phyloP scores from a whole-genome alignment of 1,140 invertebrate species.

The Lepidotrigona ventralis region DNA sequence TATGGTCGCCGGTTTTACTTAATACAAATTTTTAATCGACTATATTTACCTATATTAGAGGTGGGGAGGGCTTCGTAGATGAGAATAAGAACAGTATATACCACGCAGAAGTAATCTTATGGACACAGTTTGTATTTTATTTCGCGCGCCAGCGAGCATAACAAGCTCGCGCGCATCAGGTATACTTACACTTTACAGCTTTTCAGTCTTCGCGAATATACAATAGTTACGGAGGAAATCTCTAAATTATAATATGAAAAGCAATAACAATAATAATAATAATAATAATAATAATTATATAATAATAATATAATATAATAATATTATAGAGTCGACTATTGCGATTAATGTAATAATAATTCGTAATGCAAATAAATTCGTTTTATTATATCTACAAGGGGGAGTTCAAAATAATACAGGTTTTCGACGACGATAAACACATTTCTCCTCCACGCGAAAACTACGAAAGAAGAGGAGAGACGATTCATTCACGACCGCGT shows the following conservation, averaged over 20 bases:
- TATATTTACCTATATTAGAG: too few species aligned
- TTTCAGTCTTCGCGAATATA: constrained; percentile 80
- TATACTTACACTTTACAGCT: constrained; percentile 77
- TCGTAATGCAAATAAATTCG: constrained; percentile 48
- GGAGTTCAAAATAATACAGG: constrained; percentile 31
- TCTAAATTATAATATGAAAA: constrained; percentile 71
- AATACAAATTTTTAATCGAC: background rate
- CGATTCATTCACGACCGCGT: constrained; percentile 42
- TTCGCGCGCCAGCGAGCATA: constrained; percentile 57
- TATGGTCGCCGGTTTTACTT: too few species aligned
- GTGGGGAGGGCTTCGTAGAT: background rate
- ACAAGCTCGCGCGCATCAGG: constrained; percentile 62
- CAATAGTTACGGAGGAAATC: constrained; percentile 66
- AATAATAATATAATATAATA: constrained; percentile 66
- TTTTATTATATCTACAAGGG: constrained; percentile 54
- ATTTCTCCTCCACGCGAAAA: constrained; percentile 41
- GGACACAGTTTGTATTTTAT: constrained; percentile 70
- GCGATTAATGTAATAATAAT: constrained; percentile 48
- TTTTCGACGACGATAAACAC: constrained; percentile 34
- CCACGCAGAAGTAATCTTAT: constrained; percentile 37
- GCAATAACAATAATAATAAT: constrained; percentile 71
- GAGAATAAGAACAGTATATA: constrained; percentile 10
- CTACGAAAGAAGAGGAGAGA: constrained; percentile 37
- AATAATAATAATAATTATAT: constrained; percentile 63
- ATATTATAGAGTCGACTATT: constrained; percentile 40